Conservation (phyloP, 2,797 vertebrate species). For the Acrossocheilus wenchowensis region DNA sequence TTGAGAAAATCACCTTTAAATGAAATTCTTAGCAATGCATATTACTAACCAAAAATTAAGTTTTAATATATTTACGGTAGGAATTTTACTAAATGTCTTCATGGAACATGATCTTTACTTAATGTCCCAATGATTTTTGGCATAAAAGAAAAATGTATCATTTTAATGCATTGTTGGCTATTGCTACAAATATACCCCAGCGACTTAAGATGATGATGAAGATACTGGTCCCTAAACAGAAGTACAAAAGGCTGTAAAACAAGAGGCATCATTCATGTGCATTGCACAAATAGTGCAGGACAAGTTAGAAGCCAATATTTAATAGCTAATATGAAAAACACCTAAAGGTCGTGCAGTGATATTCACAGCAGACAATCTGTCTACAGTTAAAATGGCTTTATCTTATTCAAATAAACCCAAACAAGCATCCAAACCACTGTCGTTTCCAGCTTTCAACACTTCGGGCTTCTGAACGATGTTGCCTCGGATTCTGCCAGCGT, state of each 20-base stretch:
- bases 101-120: too few relatives aligned
- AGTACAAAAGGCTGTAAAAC: neutral
- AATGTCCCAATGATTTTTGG: too few relatives aligned
- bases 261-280: neutral
- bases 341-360: conserved; percentile 65
- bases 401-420: conserved; percentile 63
- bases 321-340: conserved; percentile 63
- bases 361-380: conserved; percentile 69
- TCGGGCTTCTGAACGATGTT: conserved; percentile 57
- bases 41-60: too few relatives aligned
- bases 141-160: too few relatives aligned
- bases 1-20: too few relatives aligned
- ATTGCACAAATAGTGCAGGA: neutral
- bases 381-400: conserved; percentile 74
- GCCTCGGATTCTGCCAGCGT: conserved; percentile 58
- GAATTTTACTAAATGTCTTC: too few relatives aligned
- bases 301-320: neutral
- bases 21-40: too few relatives aligned
- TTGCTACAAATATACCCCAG: too few relatives aligned
- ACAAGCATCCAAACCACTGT: conserved; percentile 63
- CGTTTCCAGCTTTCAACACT: conserved; percentile 67
- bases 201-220: neutral
- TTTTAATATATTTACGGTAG: too few relatives aligned
- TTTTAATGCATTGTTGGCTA: too few relatives aligned
- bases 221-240: neutral